Evolutionary conservation across 1,140 invertebrate genomes (phyloP).

Genomic region (Periplaneta americana): DNA sequence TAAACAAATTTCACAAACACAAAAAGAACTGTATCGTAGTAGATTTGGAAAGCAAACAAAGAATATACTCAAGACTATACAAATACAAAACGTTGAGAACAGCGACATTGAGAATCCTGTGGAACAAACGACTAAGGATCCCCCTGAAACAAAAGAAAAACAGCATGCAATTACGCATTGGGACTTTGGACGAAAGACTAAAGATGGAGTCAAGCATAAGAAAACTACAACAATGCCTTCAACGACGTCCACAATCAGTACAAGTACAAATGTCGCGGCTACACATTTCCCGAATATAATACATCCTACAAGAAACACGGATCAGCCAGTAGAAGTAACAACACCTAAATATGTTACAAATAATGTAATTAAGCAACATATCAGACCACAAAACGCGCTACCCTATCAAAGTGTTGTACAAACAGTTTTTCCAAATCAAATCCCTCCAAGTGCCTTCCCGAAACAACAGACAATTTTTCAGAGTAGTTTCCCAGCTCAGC

Average conservation of each 20-base stretch:
- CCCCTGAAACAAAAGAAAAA: background rate
- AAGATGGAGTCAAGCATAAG: background rate
- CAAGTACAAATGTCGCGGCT: background rate
- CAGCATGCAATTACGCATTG: background rate
- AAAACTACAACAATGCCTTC: background rate
- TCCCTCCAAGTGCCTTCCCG: too few species aligned
- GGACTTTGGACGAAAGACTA: background rate
- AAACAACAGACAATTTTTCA: too few species aligned
- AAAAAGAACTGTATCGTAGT: background rate
- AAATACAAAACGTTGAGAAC: background rate
- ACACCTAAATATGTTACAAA: background rate
- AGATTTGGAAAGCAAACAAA: background rate
- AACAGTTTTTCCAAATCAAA: too few species aligned
- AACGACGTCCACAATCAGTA: background rate
- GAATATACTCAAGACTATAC: background rate
- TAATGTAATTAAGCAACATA: background rate
- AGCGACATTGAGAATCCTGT: background rate
- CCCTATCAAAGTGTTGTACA: too few species aligned
- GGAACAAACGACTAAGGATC: background rate
- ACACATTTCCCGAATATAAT: background rate
- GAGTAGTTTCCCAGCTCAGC: too few species aligned
- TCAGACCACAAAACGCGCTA: too few species aligned
- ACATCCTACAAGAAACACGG: background rate
- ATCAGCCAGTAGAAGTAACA: background rate
- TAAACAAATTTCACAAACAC: background rate